These are phyloP conservation scores for Drosophila tsacasi DNA, from an alignment of 1,140 invertebrate species.

Conservation along the genomic window DNA sequence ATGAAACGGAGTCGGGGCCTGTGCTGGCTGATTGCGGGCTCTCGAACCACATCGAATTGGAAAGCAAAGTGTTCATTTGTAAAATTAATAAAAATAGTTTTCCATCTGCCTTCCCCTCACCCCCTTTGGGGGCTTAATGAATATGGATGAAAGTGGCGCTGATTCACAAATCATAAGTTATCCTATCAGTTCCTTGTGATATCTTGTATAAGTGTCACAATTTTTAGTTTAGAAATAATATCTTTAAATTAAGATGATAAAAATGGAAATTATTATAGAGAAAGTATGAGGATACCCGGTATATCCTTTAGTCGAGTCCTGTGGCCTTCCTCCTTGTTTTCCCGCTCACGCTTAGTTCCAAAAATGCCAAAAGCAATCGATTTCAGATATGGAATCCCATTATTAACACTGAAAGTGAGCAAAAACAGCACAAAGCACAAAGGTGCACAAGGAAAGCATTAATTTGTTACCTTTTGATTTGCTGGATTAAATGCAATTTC, in stretches of 20 bases:
- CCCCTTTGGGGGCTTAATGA: constrained; percentile 11
- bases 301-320: neutral
- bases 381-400: constrained; percentile 5
- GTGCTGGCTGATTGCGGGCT: constrained; percentile 8
- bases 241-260: neutral
- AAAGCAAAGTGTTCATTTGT: constrained; percentile 56
- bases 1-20: neutral
- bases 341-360: neutral
- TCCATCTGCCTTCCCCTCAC: neutral
- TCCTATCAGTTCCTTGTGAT: no score
- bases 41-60: constrained; percentile 27
- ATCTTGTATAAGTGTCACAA: no score
- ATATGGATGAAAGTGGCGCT: constrained; percentile 44
- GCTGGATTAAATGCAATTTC: constrained; percentile 4
- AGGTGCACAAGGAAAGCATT: neutral
- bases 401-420: constrained; percentile 4
- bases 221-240: no score
- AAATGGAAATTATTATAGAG: neutral
- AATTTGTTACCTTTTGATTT: constrained; percentile 5
- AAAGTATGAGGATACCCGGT: no score
- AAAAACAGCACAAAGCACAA: neutral
- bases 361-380: constrained; percentile 16
- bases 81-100: constrained; percentile 70
- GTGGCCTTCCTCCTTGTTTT: neutral
- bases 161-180: no score